phyloP scores from a whole-genome alignment of 2,888 invertebrate species.

The Pristionchus fissidentatus region DNA sequence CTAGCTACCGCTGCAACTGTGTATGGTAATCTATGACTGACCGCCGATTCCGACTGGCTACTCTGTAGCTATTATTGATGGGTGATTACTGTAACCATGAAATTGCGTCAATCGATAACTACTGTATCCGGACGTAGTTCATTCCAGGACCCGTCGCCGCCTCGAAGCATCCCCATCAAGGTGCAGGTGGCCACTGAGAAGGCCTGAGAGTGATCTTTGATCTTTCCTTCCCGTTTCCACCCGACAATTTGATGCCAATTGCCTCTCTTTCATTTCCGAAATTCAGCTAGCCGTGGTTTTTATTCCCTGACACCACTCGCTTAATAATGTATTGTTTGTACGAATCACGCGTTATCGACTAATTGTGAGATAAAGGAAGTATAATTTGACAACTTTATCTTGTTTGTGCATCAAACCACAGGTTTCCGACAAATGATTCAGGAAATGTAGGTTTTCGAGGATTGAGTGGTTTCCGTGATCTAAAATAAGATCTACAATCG shows the following conservation, averaged over 20 bases:
- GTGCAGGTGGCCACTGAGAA: slow-evolving; percentile 32
- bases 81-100: not conserved
- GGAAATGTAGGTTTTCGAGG: no score
- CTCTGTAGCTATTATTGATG: no score
- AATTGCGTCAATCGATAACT: not conserved
- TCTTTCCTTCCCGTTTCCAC: not conserved
- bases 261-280: not conserved
- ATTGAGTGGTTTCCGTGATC: no score
- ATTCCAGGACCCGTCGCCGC: slow-evolving; percentile 56
- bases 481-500: no score
- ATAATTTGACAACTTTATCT: not conserved
- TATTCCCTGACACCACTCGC: not conserved
- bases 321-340: slow-evolving; percentile 31
- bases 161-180: slow-evolving; percentile 61
- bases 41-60: no score
- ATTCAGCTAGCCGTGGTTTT: not conserved
- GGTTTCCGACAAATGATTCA: no score
- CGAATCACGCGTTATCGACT: slow-evolving; percentile 25
- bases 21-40: no score
- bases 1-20: no score
- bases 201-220: not conserved
- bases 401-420: not conserved
- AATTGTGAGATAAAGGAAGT: slow-evolving; percentile 26
- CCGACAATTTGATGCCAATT: not conserved
- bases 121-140: not conserved